These are phyloP conservation scores for Epinephelus coioides DNA, from an alignment of 2,797 vertebrate species.

Conservation along the genomic window DNA sequence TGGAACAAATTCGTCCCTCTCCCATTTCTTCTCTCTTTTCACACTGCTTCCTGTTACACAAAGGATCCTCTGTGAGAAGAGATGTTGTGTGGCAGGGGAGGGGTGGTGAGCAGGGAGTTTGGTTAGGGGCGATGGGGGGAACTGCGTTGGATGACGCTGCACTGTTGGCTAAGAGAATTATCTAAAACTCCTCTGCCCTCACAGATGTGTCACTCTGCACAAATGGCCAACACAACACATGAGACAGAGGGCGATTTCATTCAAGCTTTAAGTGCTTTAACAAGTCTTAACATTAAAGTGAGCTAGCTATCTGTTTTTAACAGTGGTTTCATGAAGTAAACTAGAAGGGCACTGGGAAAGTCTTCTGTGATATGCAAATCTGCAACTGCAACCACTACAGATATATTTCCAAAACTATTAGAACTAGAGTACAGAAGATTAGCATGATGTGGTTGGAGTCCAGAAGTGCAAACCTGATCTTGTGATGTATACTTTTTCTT, in stretches of 20 bases:
- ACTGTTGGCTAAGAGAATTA: slow-evolving; percentile 41
- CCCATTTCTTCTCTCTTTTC: slow-evolving; percentile 68
- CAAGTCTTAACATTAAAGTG: neutral
- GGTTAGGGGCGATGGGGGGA: slow-evolving; percentile 26
- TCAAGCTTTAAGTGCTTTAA: neutral
- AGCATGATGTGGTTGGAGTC: too few relatives aligned
- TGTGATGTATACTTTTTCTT: too few relatives aligned
- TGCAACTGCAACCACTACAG: too few relatives aligned
- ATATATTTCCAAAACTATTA: too few relatives aligned
- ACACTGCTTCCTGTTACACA: slow-evolving; percentile 71
- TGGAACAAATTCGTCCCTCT: slow-evolving; percentile 69
- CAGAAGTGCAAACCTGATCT: too few relatives aligned
- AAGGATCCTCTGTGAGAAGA: slow-evolving; percentile 77
- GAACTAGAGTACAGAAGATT: too few relatives aligned
- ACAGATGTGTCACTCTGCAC: neutral
- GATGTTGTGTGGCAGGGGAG: slow-evolving; percentile 53
- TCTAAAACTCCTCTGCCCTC: slow-evolving; percentile 23
- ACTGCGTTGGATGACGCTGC: slow-evolving; percentile 37
- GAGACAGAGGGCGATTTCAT: neutral
- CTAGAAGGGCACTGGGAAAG: too few relatives aligned
- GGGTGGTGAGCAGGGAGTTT: slow-evolving; percentile 26
- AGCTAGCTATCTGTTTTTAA: too few relatives aligned
- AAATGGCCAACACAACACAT: neutral
- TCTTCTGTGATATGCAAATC: too few relatives aligned
- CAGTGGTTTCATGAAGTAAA: too few relatives aligned